Conservation (phyloP, 2,113 vertebrate genomes). For the Menura novaehollandiae region DNA sequence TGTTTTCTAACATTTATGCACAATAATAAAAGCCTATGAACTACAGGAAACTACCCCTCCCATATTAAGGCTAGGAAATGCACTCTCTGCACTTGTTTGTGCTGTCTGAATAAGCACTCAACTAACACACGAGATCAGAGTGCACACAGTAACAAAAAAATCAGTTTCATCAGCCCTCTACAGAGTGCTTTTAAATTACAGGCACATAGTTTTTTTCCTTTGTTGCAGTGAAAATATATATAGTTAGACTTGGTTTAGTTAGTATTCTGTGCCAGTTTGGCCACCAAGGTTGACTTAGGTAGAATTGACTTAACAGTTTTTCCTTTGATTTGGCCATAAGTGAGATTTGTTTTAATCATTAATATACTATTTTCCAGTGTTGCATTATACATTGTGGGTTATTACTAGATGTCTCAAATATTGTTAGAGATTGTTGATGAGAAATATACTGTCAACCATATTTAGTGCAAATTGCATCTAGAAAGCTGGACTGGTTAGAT, state of each 20-base stretch:
- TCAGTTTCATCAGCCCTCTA: constrained; percentile 64
- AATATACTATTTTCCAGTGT: constrained; percentile 66
- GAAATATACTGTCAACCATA: constrained; percentile 60
- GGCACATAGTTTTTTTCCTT: constrained; percentile 78
- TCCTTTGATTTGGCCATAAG: constrained; percentile 55
- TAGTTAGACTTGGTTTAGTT: constrained; percentile 56
- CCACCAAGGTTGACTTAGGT: constrained; percentile 56
- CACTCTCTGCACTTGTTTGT: constrained; percentile 70
- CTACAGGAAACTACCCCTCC: constrained; percentile 72
- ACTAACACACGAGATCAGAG: constrained; percentile 53
- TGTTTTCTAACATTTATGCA: constrained; percentile 72
- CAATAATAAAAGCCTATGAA: constrained; percentile 74
- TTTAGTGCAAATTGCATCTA: constrained; percentile 76
- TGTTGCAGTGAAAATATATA: constrained; percentile 63
- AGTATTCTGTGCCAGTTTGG: constrained; percentile 67
- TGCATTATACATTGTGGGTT: constrained; percentile 23
- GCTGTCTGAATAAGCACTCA: constrained; percentile 73
- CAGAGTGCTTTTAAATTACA: constrained; percentile 77
- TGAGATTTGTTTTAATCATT: constrained; percentile 52
- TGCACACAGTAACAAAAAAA: constrained; percentile 53
- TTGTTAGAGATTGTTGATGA: constrained; percentile 61
- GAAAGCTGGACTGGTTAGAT: constrained; percentile 68
- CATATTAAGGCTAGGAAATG: constrained; percentile 80
- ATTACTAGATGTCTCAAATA: constrained; percentile 50
- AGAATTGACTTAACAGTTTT: constrained; percentile 61